Evolutionary conservation across 1,140 invertebrate species (phyloP).

Genomic region (Phocides pigmalion): DNA sequence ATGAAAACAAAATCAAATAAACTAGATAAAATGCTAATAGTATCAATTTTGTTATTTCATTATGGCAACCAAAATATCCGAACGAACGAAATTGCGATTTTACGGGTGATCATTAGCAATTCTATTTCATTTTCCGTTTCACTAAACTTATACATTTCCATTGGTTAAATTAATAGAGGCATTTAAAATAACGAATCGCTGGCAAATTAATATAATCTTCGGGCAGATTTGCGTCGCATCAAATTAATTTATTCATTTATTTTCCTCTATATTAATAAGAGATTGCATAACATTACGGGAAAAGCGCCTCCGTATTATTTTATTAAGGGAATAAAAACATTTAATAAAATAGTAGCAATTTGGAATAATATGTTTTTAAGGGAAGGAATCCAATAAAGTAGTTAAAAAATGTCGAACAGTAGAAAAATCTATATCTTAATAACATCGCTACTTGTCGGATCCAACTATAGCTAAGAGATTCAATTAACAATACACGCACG

Average conservation of each 20-base stretch:
- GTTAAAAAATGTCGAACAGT: too few relatives aligned
- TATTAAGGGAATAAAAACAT: too few relatives aligned
- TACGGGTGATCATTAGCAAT: conserved; percentile 23
- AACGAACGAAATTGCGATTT: conserved; percentile 11
- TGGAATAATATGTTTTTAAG: too few relatives aligned
- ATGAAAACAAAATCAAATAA: too few relatives aligned
- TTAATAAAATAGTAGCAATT: too few relatives aligned
- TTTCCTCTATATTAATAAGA: neutral
- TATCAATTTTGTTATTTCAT: neutral
- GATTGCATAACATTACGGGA: neutral
- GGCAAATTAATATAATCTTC: conserved; percentile 23
- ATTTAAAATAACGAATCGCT: conserved; percentile 27
- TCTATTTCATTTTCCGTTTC: conserved; percentile 29
- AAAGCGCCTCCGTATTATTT: too few relatives aligned
- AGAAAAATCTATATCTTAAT: too few relatives aligned
- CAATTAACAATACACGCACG: too few relatives aligned
- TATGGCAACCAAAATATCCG: neutral
- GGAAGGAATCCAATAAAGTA: too few relatives aligned
- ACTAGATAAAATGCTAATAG: too few relatives aligned
- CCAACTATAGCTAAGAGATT: too few relatives aligned
- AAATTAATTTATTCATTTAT: neutral
- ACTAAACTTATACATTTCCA: conserved; percentile 30
- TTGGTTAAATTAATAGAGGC: conserved; percentile 22
- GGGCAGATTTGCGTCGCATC: neutral
- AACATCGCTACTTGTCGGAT: too few relatives aligned